Evolutionary conservation across 2,113 vertebrate species (phyloP).

Genomic region (Argyrosomus japonicus): DNA sequence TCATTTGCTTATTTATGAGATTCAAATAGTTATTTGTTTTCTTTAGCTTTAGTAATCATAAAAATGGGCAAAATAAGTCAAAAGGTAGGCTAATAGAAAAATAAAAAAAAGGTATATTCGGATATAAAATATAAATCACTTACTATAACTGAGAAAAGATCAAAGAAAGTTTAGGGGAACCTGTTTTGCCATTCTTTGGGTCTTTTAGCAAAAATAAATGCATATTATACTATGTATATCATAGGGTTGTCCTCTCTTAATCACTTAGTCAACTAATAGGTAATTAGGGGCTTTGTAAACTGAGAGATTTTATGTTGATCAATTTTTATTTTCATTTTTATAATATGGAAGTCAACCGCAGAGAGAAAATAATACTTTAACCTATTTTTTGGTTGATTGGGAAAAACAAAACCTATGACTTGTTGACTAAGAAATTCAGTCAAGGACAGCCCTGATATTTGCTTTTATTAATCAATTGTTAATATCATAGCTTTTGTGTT

Average conservation of each 20-base stretch:
- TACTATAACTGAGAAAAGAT: neutral
- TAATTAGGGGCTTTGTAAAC: neutral
- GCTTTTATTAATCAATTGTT: constrained; percentile 11
- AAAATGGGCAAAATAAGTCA: neutral
- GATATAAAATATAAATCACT: neutral
- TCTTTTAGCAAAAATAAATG: neutral
- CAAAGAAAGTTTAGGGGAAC: neutral
- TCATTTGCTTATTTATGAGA: neutral
- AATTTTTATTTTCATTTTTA: neutral
- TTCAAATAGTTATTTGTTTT: neutral
- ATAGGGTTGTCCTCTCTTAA: neutral
- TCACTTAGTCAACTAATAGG: constrained; percentile 8
- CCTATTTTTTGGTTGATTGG: neutral
- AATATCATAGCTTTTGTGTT: constrained; percentile 22
- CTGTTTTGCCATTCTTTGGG: neutral
- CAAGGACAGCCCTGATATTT: constrained; percentile 5
- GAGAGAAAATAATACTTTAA: neutral
- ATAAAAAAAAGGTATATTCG: neutral
- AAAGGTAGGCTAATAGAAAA: neutral
- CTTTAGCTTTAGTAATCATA: neutral
- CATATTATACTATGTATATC: neutral
- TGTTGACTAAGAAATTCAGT: neutral
- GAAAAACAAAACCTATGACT: neutral
- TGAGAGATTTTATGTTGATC: neutral
- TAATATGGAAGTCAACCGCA: neutral